Base-by-base conservation (phyloP, 2,888 invertebrate genomes). In the Schizotus pectinicornis region DNA sequence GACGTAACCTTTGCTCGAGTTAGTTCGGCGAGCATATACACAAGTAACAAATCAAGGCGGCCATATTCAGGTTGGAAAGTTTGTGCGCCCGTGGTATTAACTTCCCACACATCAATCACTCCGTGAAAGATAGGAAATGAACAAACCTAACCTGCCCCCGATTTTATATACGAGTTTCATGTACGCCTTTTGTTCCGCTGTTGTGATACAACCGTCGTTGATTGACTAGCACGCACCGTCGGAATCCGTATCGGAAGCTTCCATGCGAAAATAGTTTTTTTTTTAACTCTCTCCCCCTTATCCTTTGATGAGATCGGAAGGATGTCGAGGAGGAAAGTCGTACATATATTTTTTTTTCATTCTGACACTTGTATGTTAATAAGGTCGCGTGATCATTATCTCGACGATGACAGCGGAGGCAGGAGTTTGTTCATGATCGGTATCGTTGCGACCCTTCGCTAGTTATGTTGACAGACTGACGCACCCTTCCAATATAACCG, bases 111-210 rank as follows among this genome's bases (percentile, higher is more conserved):
- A 79, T 79, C 79, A 79, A 79, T 79, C 79, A 78, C 70, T 55
- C 62, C 67, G 66, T 79, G 79, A 79, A 78, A 78, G 79, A 77
- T 79, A 78, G 79, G 79, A 79, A 79, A 79, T 79, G 79, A 78
- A 78, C 77, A 77, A 74, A 77, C 75, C 76, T 73, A 74, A 74
- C 73, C 71, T 71, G 71, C 63, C 71, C 73, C 70, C 71, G 70
- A 73, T 76, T 74, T 74, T 71, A 72, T 74, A 69, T 66, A 71
- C 61, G 64, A 67, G 71, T 69, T 74, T 72, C 71, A 71, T 71
- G 71, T 68, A 69, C 67, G 69, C 57, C 66, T 71, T 69, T 70
- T 73, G 71, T 71, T 71, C 63, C 61, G 62, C 32, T 65, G 62
- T 64, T 62, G 58, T 59, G 55, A 62, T 63, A 61, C 57, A 51